Evolutionary conservation across 2,888 invertebrate genomes (phyloP), one percentile per base, ranked within the genome.

Genomic region (Craniophora ligustri): DNA sequence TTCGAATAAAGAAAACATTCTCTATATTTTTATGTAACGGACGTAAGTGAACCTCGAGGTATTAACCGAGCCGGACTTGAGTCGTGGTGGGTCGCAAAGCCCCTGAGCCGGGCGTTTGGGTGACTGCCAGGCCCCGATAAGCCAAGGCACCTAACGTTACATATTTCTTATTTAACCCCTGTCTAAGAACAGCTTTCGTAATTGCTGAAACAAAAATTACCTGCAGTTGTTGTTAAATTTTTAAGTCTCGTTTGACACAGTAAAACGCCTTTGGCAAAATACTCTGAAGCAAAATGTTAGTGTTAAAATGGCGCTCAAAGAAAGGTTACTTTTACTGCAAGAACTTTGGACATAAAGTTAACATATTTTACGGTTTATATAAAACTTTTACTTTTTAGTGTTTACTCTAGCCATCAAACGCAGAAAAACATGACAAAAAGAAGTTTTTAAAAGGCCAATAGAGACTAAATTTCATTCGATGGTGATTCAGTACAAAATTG

Each of bases 71-170:
- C 70, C 66, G 72, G 75, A 75, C 77, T 81, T 73, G 72, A 79
- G 80, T 80, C 78, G 82, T 73, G 81, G 84, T 81, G 76, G 78
- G 79, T 71, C 63, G 67, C 59, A 76, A 81, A 79, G 74, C 78
- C 74, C 73, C 70, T 63, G 69, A 71, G 71, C 77, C 68, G 71
- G 66, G 67, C 78, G 67, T 74, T 84, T 84, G 86, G 86, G 77
- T 64, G 79, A 64, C 82, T 85, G 84, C 84, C 85, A 85, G 75
- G 57, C 66, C 53, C 67, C 75, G 85, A 85, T 85, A 76, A 75
- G 71, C 74, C 79, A 76, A 68, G 60, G 73, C 75, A 80, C 77
- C 73, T 78, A 72, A 79, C 68, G 71, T 75, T 77, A 83, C 76
- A 76, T 84, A 79, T 80, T 81, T 82, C 81, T 81, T 83, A 77